Percentiles rank a stretch among this genome's conserved stretches.
phyloP scores from a whole-genome alignment of 1,140 invertebrate species.

The Drosophila saltans region DNA sequence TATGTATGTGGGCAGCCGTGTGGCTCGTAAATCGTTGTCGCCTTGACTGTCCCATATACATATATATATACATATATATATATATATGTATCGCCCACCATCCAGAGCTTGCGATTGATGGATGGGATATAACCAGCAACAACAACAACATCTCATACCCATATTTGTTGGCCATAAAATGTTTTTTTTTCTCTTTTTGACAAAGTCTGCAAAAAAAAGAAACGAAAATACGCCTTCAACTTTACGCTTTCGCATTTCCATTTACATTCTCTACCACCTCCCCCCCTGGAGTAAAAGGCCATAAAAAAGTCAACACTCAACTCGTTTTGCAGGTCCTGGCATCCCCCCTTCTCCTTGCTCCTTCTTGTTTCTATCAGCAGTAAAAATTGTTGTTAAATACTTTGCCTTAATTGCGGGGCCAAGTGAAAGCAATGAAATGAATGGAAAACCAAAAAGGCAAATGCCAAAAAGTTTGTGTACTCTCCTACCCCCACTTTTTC shows the following conservation, averaged over 20 bases:
- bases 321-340: background rate
- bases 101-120: conserved; percentile 56
- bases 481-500: too few species aligned
- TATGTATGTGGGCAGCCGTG: conserved; percentile 28
- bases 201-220: conserved; percentile 53
- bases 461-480: too few species aligned
- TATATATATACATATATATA: too few species aligned
- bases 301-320: conserved; percentile 20
- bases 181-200: conserved; percentile 46
- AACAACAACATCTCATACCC: background rate
- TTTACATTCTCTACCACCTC: conserved; percentile 18
- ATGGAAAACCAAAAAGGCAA: conserved; percentile 1
- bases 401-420: conserved; percentile 42
- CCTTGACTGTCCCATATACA: background rate
- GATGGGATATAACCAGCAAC: background rate
- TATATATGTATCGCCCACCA: conserved; percentile 2
- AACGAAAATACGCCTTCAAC: conserved; percentile 24
- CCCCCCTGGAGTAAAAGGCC: conserved; percentile 19
- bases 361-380: conserved; percentile 3
- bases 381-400: conserved; percentile 56
- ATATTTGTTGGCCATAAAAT: conserved; percentile 68
- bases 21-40: conserved; percentile 42
- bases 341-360: background rate
- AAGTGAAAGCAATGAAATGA: background rate
- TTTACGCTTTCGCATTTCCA: conserved; percentile 35